These are phyloP conservation scores for Synanthedon myopaeformis DNA, from an alignment of 2,888 invertebrate species.

Conservation along the genomic window DNA sequence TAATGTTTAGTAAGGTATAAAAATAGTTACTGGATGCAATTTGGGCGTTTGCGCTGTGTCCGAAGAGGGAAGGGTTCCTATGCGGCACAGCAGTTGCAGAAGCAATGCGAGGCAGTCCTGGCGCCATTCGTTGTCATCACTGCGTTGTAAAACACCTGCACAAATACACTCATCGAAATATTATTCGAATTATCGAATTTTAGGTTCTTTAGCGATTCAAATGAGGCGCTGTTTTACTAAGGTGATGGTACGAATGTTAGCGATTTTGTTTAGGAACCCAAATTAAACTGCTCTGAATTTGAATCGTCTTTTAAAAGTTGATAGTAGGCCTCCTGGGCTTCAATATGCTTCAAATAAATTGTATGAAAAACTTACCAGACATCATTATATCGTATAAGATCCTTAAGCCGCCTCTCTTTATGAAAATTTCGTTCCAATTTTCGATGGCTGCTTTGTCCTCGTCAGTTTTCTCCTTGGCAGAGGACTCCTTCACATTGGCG, in stretches of 20 bases:
- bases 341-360: too few relatives aligned
- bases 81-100: conserved; percentile 85
- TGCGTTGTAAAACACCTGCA: conserved; percentile 76
- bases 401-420: conserved; percentile 87
- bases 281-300: too few relatives aligned
- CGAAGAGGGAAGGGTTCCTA: conserved; percentile 77
- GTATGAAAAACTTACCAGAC: conserved; percentile 69
- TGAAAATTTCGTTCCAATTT: conserved; percentile 83
- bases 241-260: too few relatives aligned
- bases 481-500: conserved; percentile 35
- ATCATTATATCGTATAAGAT: conserved; percentile 93
- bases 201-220: too few relatives aligned
- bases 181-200: too few relatives aligned
- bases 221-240: too few relatives aligned
- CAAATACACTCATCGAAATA: conserved; percentile 5
- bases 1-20: neutral
- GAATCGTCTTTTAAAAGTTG: too few relatives aligned
- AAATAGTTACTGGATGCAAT: conserved; percentile 72
- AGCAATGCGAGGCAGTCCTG: conserved; percentile 93
- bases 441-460: conserved; percentile 43
- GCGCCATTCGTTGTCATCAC: conserved; percentile 90
- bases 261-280: too few relatives aligned
- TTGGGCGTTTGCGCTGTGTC: conserved; percentile 58
- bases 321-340: too few relatives aligned
- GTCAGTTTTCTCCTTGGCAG: conserved; percentile 37